phyloP scores from a whole-genome alignment of 2,888 invertebrate genomes.

The Gastrophysa polygoni region DNA sequence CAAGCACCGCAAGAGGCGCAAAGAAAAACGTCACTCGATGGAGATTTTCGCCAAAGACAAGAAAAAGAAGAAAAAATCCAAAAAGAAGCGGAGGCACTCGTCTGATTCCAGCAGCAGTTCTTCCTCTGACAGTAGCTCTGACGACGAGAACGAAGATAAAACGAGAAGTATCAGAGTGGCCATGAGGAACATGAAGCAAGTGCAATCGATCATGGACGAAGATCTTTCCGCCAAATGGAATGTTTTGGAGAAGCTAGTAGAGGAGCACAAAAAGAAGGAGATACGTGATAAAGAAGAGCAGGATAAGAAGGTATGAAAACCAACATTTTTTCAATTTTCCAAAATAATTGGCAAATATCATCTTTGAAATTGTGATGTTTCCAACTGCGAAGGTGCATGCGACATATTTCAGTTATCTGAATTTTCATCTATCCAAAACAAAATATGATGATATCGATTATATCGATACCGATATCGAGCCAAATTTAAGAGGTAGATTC shows the following conservation, averaged over 20 bases:
- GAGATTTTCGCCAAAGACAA: constrained; percentile 54
- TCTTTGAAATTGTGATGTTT: too few species aligned
- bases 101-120: constrained; percentile 58
- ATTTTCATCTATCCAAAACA: too few species aligned
- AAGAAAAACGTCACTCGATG: constrained; percentile 41
- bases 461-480: too few species aligned
- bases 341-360: too few species aligned
- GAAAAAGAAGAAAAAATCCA: constrained; percentile 62
- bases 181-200: constrained; percentile 65
- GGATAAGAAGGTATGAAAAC: constrained; percentile 14
- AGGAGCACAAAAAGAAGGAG: constrained; percentile 59
- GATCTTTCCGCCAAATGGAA: constrained; percentile 57
- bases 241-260: constrained; percentile 58
- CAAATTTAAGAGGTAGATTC: too few species aligned
- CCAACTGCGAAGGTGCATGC: too few species aligned
- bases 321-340: not conserved
- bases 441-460: too few species aligned
- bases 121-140: constrained; percentile 56
- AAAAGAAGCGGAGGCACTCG: constrained; percentile 50
- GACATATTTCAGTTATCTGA: too few species aligned
- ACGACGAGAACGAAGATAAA: constrained; percentile 57
- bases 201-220: constrained; percentile 59
- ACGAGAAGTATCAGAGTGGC: constrained; percentile 69
- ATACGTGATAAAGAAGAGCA: constrained; percentile 28
- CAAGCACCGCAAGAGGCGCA: constrained; percentile 42